phyloP scores from a whole-genome alignment of 2,113 vertebrate species.

The Heloderma charlesbogerti region DNA sequence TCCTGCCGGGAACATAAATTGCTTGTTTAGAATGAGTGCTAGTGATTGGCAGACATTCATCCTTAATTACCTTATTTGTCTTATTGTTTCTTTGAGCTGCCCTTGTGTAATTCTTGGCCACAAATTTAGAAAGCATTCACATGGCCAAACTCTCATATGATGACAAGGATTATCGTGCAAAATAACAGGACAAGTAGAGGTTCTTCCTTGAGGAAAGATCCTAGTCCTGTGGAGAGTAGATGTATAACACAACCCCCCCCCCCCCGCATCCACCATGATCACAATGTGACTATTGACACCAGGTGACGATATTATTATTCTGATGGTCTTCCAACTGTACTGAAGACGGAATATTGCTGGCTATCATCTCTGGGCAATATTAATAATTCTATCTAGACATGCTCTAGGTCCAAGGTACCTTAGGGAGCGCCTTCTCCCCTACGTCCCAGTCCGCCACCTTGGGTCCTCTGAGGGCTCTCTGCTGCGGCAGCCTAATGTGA shows the following conservation, averaged over 20 bases:
- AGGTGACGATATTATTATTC: too few relatives aligned
- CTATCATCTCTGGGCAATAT: neutral
- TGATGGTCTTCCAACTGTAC: neutral
- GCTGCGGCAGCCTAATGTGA: too few relatives aligned
- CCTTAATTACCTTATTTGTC: constrained; percentile 19
- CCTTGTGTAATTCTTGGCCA: neutral
- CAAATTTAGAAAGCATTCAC: neutral
- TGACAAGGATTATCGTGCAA: neutral
- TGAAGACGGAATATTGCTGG: neutral
- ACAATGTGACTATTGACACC: neutral
- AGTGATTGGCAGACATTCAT: neutral
- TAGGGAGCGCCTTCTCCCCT: too few relatives aligned
- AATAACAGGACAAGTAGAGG: neutral
- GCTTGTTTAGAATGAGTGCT: constrained; percentile 1
- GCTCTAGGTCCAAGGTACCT: too few relatives aligned
- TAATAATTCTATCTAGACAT: too few relatives aligned
- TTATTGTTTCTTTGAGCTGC: neutral
- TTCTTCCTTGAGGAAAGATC: neutral
- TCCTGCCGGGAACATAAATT: constrained; percentile 29
- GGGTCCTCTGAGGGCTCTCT: too few relatives aligned
- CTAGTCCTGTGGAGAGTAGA: neutral
- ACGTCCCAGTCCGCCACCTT: too few relatives aligned
- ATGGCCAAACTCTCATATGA: neutral
- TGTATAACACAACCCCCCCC: too few relatives aligned
- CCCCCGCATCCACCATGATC: neutral